Percentiles rank a stretch among this genome's conserved stretches.
phyloP scores from a whole-genome alignment of 2,888 invertebrate species.

The Catocala fraxini region DNA sequence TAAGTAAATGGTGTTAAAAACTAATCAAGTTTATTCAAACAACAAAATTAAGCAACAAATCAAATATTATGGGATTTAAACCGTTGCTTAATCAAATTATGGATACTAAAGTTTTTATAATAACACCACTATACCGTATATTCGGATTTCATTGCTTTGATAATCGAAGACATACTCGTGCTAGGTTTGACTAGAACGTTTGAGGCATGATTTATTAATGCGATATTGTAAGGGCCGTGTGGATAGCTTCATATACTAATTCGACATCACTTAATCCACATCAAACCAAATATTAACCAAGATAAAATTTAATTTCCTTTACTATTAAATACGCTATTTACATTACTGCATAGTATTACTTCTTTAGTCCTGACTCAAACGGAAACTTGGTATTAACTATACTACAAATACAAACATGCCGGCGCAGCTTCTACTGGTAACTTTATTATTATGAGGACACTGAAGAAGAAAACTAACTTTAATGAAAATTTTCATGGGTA shows the following conservation, averaged over 20 bases:
- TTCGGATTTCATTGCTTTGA: no score
- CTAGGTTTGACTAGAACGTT: conserved; percentile 20
- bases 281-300: not conserved
- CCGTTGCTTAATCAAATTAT: no score
- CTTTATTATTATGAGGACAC: no score
- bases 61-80: no score
- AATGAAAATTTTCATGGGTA: no score
- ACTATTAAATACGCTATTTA: not conserved
- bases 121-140: no score
- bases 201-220: conserved; percentile 44
- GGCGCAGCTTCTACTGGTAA: conserved; percentile 15
- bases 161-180: not conserved
- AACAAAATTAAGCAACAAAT: no score
- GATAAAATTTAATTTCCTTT: conserved; percentile 14
- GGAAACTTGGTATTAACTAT: conserved; percentile 33
- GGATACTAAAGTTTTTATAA: no score
- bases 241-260: no score
- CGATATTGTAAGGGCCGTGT: conserved; percentile 33
- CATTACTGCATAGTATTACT: conserved; percentile 1
- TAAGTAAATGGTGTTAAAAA: no score
- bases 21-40: no score
- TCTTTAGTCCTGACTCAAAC: conserved; percentile 16
- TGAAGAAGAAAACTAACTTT: no score
- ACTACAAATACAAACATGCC: conserved; percentile 16
- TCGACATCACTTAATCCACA: not conserved